Evolutionary conservation across 1,140 invertebrate species (phyloP).

Genomic region (Penaeus japonicus): DNA sequence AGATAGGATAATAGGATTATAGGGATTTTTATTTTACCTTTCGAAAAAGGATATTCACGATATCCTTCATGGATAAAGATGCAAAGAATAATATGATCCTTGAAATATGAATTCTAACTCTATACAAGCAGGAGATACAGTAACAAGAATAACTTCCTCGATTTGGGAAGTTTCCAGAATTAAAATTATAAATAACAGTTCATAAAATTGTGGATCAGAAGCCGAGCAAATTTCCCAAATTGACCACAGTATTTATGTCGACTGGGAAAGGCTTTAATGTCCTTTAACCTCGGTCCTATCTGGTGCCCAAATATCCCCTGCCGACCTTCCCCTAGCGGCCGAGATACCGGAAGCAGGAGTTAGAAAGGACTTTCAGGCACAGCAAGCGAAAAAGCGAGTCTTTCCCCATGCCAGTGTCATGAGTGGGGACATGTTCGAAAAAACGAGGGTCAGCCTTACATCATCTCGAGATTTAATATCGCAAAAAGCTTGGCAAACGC

Average conservation of each 20-base stretch:
- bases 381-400: too few species aligned
- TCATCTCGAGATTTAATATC: constrained; percentile 52
- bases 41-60: too few species aligned
- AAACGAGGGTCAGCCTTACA: constrained; percentile 24
- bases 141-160: background rate
- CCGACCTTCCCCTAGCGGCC: background rate
- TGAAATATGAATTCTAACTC: background rate
- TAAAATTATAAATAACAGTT: too few species aligned
- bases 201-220: background rate
- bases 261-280: constrained; percentile 4
- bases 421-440: background rate
- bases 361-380: background rate
- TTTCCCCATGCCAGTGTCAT: too few species aligned
- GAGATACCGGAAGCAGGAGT: background rate
- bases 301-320: background rate
- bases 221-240: constrained; percentile 14
- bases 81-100: background rate
- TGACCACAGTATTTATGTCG: constrained; percentile 34
- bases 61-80: too few species aligned
- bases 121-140: background rate
- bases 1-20: too few species aligned
- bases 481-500: constrained; percentile 55
- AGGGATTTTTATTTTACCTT: too few species aligned
- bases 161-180: too few species aligned
- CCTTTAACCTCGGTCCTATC: constrained; percentile 15